phyloP scores from a whole-genome alignment of 2,797 vertebrate species.

The Eidolon dupreanum region DNA sequence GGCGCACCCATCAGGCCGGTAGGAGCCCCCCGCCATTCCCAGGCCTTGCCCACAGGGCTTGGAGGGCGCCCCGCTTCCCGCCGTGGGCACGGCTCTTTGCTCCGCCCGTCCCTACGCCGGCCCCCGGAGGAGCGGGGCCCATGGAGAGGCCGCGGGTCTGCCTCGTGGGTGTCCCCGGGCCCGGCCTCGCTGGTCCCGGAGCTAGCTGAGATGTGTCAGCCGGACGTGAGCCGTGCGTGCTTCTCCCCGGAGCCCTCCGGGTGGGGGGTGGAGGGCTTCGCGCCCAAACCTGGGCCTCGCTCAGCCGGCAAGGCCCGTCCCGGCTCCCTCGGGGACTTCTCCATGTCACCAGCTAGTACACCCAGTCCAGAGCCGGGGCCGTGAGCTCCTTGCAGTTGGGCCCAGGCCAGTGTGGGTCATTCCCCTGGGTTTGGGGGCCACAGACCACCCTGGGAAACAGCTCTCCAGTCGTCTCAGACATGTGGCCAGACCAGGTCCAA shows the following conservation, averaged over 20 bases:
- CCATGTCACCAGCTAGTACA: accelerated
- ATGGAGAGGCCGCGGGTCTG: background rate
- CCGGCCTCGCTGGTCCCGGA: accelerated
- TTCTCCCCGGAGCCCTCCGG: background rate
- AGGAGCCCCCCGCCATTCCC: background rate
- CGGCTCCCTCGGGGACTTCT: accelerated
- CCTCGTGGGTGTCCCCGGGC: accelerated
- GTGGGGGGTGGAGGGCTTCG: background rate
- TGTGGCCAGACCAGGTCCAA: accelerated
- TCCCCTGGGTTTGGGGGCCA: background rate
- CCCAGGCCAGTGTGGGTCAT: accelerated
- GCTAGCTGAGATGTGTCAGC: accelerated
- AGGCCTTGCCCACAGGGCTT: background rate
- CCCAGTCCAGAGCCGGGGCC: background rate
- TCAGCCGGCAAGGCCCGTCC: accelerated
- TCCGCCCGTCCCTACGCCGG: no score
- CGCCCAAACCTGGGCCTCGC: accelerated
- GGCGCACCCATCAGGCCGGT: constrained; percentile 94
- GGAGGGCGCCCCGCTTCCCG: background rate
- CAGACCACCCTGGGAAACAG: background rate
- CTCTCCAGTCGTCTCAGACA: background rate
- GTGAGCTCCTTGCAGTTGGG: background rate
- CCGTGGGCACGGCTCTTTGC: background rate
- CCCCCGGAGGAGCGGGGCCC: background rate
- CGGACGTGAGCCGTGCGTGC: accelerated